phyloP scores from a whole-genome alignment of 2,113 vertebrate species.

The Gadus chalcogrammus region DNA sequence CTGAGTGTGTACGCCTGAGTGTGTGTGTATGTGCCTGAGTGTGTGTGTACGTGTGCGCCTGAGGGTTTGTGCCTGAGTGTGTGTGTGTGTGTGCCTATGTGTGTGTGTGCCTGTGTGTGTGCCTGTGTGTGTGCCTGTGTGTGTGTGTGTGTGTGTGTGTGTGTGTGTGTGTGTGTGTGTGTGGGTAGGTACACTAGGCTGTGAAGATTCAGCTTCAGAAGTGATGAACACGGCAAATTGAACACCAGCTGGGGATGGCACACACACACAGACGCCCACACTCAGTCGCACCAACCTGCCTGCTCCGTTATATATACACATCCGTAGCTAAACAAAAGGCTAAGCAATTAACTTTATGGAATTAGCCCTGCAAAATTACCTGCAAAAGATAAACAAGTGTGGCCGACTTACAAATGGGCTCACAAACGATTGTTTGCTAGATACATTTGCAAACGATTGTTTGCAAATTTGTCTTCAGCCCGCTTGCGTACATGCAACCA shows the following conservation, averaged over 20 bases:
- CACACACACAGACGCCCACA: slow-evolving; percentile 8
- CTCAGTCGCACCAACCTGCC: not conserved
- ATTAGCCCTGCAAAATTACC: not conserved
- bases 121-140: slow-evolving; percentile 19
- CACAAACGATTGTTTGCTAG: too few species aligned
- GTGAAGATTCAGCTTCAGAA: slow-evolving; percentile 20
- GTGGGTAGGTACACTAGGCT: not conserved
- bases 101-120: slow-evolving; percentile 32
- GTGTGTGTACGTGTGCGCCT: not conserved
- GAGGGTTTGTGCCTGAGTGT: slow-evolving; percentile 23
- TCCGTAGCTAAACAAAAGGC: too few species aligned
- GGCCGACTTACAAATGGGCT: too few species aligned
- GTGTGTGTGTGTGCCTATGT: slow-evolving; percentile 20
- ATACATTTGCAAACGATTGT: too few species aligned
- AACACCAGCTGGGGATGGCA: slow-evolving; percentile 6
- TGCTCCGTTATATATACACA: too few species aligned
- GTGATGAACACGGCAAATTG: slow-evolving; percentile 42
- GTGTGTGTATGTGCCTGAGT: slow-evolving; percentile 7
- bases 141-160: slow-evolving; percentile 34
- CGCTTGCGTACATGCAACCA: too few species aligned
- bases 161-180: not conserved
- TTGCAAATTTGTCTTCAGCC: too few species aligned
- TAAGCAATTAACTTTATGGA: too few species aligned
- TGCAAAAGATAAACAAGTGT: not conserved
- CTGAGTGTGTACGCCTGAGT: slow-evolving; percentile 21